phyloP scores from a whole-genome alignment of 2,888 invertebrate genomes.

The Scelioninae gen. 2 region DNA sequence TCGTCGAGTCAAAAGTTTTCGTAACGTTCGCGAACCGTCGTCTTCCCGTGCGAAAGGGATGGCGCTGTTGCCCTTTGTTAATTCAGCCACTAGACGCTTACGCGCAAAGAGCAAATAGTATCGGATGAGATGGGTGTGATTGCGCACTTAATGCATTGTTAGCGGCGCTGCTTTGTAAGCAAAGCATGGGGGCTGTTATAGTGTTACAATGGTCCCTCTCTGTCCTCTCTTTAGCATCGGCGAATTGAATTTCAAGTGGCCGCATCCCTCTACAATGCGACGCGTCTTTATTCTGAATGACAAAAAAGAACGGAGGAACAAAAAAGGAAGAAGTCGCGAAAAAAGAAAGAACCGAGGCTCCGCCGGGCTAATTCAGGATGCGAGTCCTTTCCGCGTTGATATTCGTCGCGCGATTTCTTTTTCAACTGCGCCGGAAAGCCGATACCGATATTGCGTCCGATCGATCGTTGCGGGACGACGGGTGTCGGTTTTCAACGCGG shows the following conservation, averaged over 20 bases:
- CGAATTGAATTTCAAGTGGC: slow-evolving; percentile 75
- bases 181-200: slow-evolving; percentile 73
- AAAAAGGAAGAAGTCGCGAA: slow-evolving; percentile 23
- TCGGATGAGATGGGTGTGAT: slow-evolving; percentile 76
- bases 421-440: too few species aligned
- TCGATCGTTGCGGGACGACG: too few species aligned
- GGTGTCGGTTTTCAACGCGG: too few species aligned
- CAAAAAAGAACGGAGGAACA: slow-evolving; percentile 13
- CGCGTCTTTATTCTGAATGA: slow-evolving; percentile 68
- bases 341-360: slow-evolving; percentile 59
- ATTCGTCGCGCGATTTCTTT: slow-evolving; percentile 45
- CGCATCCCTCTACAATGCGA: slow-evolving; percentile 73
- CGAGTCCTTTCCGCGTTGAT: slow-evolving; percentile 48
- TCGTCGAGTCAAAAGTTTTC: slow-evolving; percentile 29
- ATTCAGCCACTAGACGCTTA: slow-evolving; percentile 71
- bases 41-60: slow-evolving; percentile 50
- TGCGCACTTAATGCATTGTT: slow-evolving; percentile 76
- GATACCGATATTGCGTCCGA: too few species aligned
- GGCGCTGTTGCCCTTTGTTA: slow-evolving; percentile 66
- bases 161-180: slow-evolving; percentile 72
- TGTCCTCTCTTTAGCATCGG: slow-evolving; percentile 68
- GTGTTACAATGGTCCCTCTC: slow-evolving; percentile 70
- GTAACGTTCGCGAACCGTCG: slow-evolving; percentile 29
- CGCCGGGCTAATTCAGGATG: slow-evolving; percentile 60
- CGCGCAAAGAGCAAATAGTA: slow-evolving; percentile 75